These are phyloP conservation scores for Metridium senile DNA, from an alignment of 92 coral and sea anemone species.

Conservation along the genomic window DNA sequence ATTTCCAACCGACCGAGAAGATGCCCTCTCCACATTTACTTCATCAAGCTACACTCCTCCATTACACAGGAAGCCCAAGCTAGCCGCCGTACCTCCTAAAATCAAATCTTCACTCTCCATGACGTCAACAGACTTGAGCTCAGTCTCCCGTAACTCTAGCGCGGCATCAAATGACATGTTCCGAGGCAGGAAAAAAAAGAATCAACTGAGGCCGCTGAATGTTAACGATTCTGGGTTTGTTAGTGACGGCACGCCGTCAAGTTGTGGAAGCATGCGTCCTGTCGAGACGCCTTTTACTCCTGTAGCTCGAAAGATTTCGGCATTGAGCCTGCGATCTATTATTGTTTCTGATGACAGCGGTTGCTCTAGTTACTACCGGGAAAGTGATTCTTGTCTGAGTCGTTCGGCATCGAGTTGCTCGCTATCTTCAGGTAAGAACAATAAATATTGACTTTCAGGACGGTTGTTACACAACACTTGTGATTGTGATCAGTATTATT, in stretches of 20 bases:
- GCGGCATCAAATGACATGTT: slow-evolving; percentile 1
- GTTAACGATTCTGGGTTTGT: slow-evolving; percentile 52
- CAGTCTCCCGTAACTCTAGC: slow-evolving; percentile 15
- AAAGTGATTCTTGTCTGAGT: slow-evolving; percentile 27
- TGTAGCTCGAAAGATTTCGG: slow-evolving; percentile 19
- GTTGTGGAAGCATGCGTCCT: slow-evolving; percentile 45
- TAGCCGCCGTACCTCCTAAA: background rate
- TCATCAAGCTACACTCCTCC: slow-evolving; percentile 25
- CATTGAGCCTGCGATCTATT: slow-evolving; percentile 60
- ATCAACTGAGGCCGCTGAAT: slow-evolving; percentile 36
- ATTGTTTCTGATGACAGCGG: slow-evolving; percentile 68
- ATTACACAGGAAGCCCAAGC: slow-evolving; percentile 1
- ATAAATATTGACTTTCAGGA: background rate
- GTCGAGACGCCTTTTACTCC: slow-evolving; percentile 63
- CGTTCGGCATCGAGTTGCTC: slow-evolving; percentile 48
- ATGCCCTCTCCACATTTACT: slow-evolving; percentile 8
- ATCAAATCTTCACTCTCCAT: slow-evolving; percentile 22
- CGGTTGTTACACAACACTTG: no score
- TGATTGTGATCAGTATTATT: no score
- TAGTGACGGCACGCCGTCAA: slow-evolving; percentile 45
- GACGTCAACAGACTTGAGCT: slow-evolving; percentile 18
- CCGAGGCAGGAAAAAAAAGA: slow-evolving; percentile 17
- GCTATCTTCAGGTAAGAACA: slow-evolving; percentile 28
- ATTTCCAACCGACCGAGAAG: background rate
- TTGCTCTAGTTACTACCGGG: slow-evolving; percentile 46